These are phyloP conservation scores for Gymnoscopelus microlampas DNA, from an alignment of 2,797 vertebrate genomes.

Conservation along the genomic window DNA sequence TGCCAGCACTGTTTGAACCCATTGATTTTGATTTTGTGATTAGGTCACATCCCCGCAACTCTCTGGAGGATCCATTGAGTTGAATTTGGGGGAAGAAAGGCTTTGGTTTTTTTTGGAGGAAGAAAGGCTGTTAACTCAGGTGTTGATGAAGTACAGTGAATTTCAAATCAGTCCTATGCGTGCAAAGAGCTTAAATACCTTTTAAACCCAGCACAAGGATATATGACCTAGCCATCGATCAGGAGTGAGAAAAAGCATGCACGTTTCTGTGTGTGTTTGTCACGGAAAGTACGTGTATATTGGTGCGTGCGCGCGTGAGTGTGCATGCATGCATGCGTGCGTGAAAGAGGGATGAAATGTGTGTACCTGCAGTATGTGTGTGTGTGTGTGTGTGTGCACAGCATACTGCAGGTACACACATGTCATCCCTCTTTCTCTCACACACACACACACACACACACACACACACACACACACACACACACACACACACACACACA, in stretches of 20 bases:
- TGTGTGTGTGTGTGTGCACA: too few species aligned
- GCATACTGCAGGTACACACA: conserved; percentile 4
- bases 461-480: conserved; percentile 7
- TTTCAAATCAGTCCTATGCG: conserved; percentile 71
- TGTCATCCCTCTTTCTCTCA: background rate
- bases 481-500: conserved; percentile 7
- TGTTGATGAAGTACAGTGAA: conserved; percentile 74
- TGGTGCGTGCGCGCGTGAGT: background rate
- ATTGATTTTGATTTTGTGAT: too few species aligned
- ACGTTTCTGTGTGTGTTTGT: background rate
- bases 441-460: conserved; percentile 13
- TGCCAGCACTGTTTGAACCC: too few species aligned
- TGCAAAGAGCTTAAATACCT: conserved; percentile 70
- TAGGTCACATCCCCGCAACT: background rate
- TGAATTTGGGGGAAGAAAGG: conserved; percentile 51
- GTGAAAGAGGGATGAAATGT: conserved; percentile 8
- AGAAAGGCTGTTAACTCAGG: conserved; percentile 63
- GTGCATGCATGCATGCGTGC: background rate
- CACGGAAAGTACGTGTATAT: background rate
- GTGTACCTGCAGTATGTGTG: background rate
- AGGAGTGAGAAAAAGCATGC: conserved; percentile 17
- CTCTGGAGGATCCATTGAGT: conserved; percentile 43
- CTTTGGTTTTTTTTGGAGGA: conserved; percentile 43
- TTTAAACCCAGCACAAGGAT: conserved; percentile 65
- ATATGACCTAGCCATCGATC: conserved; percentile 70